A percentile compares a stretch with the other conserved stretches of the same genome.
Conservation (phyloP, 2,888 invertebrate genomes). For the Bursaphelenchus okinawaensis region DNA sequence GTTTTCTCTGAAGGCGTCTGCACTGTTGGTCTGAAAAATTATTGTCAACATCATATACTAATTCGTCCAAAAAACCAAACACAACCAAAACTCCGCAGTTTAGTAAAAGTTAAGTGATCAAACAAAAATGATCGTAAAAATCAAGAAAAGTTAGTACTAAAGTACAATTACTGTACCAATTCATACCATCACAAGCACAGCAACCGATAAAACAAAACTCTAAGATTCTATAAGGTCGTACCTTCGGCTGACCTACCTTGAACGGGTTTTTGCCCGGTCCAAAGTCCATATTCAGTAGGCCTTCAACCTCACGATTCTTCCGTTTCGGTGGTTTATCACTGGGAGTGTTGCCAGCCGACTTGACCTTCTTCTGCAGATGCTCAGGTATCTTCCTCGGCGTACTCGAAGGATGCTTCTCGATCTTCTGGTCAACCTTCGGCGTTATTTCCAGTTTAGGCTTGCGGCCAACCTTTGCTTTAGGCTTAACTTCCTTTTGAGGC, state of each 20-base stretch:
- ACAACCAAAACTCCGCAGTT: background rate
- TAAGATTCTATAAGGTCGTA: background rate
- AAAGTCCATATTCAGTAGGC: constrained; percentile 29
- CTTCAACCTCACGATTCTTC: constrained; percentile 26
- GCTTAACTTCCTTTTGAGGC: background rate
- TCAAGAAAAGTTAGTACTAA: no score
- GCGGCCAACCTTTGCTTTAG: background rate
- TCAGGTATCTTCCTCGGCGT: background rate
- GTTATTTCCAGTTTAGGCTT: background rate
- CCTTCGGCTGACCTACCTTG: constrained; percentile 9
- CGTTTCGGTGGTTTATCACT: background rate
- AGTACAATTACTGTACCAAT: no score
- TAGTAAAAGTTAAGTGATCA: background rate
- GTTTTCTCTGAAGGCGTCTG: constrained; percentile 5
- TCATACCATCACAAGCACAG: background rate
- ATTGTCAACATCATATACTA: no score
- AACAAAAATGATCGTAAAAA: no score
- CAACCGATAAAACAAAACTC: background rate
- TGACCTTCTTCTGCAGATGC: background rate
- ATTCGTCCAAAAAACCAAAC: no score
- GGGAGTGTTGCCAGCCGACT: constrained; percentile 7
- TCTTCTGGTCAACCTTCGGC: background rate
- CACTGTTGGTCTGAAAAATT: constrained; percentile 4
- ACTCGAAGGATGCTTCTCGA: background rate
- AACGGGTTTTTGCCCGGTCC: constrained; percentile 30